Evolutionary conservation across 2,113 vertebrate genomes (phyloP).

Genomic region (Amia ocellicauda): DNA sequence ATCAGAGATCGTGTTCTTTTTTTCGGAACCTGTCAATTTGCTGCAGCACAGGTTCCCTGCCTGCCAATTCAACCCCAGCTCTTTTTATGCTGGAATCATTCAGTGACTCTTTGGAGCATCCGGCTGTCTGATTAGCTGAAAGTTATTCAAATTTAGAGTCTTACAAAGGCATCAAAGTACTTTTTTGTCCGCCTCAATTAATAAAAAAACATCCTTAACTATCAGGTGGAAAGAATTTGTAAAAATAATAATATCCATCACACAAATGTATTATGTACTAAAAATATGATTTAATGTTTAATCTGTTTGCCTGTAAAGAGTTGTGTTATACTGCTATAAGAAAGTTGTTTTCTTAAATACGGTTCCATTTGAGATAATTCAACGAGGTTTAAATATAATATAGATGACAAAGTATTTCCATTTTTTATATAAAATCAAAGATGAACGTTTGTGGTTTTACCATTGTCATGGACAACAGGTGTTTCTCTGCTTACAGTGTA

Average conservation of each 20-base stretch:
- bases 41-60: neutral
- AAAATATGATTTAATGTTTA: neutral
- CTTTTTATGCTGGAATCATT: constrained; percentile 1
- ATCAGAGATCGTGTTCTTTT: neutral
- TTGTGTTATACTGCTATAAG: neutral
- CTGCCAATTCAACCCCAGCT: neutral
- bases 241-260: too few species aligned
- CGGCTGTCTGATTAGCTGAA: constrained; percentile 6
- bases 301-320: neutral
- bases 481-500: too few species aligned
- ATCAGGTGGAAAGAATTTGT: too few species aligned
- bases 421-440: too few species aligned
- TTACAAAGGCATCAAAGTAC: neutral
- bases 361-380: too few species aligned
- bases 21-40: neutral
- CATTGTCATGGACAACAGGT: too few species aligned
- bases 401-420: too few species aligned
- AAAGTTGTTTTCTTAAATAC: too few species aligned
- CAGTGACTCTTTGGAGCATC: neutral
- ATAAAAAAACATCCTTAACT: neutral
- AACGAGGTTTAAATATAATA: too few species aligned
- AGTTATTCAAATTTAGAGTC: neutral
- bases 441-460: too few species aligned
- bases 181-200: constrained; percentile 6
- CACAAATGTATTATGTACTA: too few species aligned